Conservation (phyloP, 2,113 vertebrate species). For the Pyxicephalus adspersus region DNA sequence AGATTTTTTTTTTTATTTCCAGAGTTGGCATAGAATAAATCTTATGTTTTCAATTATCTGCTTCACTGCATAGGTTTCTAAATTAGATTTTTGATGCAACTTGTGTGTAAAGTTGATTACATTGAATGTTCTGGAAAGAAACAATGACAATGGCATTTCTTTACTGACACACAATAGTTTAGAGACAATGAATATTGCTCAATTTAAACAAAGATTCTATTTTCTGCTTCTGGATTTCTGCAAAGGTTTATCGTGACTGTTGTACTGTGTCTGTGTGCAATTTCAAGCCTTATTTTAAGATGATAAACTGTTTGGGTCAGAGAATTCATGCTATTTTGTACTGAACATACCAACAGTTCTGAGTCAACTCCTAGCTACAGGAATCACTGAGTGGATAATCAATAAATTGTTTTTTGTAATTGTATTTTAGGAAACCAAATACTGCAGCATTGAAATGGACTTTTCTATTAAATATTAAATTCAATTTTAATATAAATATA, state of each 20-base stretch:
- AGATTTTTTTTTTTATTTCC: constrained; percentile 35
- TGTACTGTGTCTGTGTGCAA: constrained; percentile 37
- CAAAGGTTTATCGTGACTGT: constrained; percentile 32
- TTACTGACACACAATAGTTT: constrained; percentile 42
- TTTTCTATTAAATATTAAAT: neutral
- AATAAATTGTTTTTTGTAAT: neutral
- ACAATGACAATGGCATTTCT: constrained; percentile 50
- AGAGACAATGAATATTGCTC: constrained; percentile 32
- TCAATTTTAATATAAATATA: neutral
- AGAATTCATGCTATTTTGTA: neutral
- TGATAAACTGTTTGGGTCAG: constrained; percentile 10
- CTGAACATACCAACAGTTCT: neutral
- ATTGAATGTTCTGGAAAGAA: constrained; percentile 52
- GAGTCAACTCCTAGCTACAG: neutral
- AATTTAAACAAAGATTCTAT: constrained; percentile 48
- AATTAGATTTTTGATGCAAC: constrained; percentile 55
- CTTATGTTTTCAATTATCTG: constrained; percentile 56
- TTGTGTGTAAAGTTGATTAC: constrained; percentile 56
- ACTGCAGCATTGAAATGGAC: neutral
- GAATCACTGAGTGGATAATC: neutral
- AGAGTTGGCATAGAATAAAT: constrained; percentile 43
- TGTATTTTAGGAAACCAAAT: neutral
- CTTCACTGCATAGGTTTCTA: constrained; percentile 51
- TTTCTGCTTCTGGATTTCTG: constrained; percentile 34
- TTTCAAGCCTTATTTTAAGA: constrained; percentile 11